Evolutionary conservation across 2,797 vertebrate species (phyloP), one percentile per base, ranked within the genome.

Genomic region (Lophura swinhoii): DNA sequence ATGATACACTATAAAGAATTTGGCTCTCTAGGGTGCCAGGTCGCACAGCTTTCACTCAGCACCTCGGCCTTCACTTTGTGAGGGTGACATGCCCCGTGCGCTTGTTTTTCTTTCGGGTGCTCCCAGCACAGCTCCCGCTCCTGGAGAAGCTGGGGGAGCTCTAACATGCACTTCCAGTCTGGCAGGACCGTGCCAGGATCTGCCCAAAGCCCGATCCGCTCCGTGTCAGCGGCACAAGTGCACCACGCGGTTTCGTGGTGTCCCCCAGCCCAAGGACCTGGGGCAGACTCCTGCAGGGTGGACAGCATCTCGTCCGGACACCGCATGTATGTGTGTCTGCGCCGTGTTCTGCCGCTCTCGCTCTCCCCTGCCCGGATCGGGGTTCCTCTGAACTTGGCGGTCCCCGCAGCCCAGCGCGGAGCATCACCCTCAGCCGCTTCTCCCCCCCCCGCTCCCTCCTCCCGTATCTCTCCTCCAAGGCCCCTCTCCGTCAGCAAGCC

Each of bases 71-170:
- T 56, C 8, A 3, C 4, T 43, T 31, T 69, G 72, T n/a, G 43
- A 3, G 22, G 56, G 39, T 6, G 1, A 62, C 49, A 33, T 0
- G 1, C 13, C 10, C 3, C 1, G 24, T 49, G n/a, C 15, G 13
- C 23, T 15, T 72, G n/a, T 4, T 71, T 69, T 63, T 28, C 22
- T 64, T 53, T 11, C 33, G 41, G 35, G 6, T 55, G 21, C 8
- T 64, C 10, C 10, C n/a, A 41, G 41, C 35, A 66, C 7, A 31
- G 11, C 24, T 39, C 24, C 14, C 14, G 72, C 41, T 59, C 29
- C 55, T n/a, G 17, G 17, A 76, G 15, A 64, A 56, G 11, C 2
- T 6, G 1, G 20, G 14, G 16, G 5, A 43, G 6, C 12, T 67
- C 53, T 17, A 16, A 43, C 15, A 3, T 43, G 13, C 4, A 48